Conservation (phyloP, 2,797 vertebrate species). For the Xyrichtys novacula region DNA sequence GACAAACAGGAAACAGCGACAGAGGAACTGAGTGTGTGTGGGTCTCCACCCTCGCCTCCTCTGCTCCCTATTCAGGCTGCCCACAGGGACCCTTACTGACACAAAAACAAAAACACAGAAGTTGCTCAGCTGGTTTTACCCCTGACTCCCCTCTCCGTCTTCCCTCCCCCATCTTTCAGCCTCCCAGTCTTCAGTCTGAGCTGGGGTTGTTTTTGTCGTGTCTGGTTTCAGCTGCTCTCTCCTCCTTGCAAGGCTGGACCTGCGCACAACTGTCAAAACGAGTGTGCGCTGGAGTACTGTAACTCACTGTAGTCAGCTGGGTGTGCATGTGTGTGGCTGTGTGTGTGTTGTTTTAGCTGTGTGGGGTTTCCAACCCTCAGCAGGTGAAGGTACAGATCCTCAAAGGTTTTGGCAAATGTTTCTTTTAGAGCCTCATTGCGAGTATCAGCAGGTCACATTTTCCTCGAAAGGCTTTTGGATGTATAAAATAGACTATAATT, state of each 20-base stretch:
- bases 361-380: slow-evolving; percentile 38
- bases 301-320: slow-evolving; percentile 4
- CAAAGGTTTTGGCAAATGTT: slow-evolving; percentile 61
- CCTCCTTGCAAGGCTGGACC: slow-evolving; percentile 27
- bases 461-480: too few relatives aligned
- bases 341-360: slow-evolving; percentile 66
- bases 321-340: too few relatives aligned
- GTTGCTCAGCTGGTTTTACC: slow-evolving; percentile 29
- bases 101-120: slow-evolving; percentile 26
- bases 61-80: slow-evolving; percentile 44
- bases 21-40: slow-evolving; percentile 24
- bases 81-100: slow-evolving; percentile 33
- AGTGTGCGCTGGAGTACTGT: background rate
- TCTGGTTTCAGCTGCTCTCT: slow-evolving; percentile 61
- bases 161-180: background rate
- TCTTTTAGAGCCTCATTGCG: slow-evolving; percentile 18
- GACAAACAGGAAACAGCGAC: slow-evolving; percentile 69
- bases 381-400: slow-evolving; percentile 22
- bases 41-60: slow-evolving; percentile 29
- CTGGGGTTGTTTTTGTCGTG: slow-evolving; percentile 64
- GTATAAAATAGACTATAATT: too few relatives aligned
- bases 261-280: slow-evolving; percentile 28
- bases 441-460: background rate
- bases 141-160: background rate
- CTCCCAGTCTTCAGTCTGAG: slow-evolving; percentile 25